Percentiles rank a stretch among this genome's conserved stretches.
These are phyloP conservation scores for Mesitornis unicolor DNA, from an alignment of 2,113 vertebrate genomes.

Conservation along the genomic window DNA sequence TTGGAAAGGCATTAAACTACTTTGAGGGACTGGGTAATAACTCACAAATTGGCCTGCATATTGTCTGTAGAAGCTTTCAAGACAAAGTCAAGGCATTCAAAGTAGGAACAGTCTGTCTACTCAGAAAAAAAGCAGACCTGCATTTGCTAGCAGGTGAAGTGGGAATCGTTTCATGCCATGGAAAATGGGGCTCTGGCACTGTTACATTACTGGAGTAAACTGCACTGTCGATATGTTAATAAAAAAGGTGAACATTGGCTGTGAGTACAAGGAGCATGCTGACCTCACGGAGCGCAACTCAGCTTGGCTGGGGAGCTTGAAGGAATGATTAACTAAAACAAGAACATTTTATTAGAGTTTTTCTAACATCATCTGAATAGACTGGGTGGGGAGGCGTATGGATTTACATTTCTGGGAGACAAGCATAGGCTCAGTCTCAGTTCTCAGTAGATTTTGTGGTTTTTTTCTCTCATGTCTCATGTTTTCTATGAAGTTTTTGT, in stretches of 20 bases:
- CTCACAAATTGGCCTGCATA: background rate
- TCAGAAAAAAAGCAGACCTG: background rate
- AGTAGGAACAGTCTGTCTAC: background rate
- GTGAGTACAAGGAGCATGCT: background rate
- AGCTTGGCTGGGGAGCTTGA: background rate
- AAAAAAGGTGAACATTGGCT: background rate
- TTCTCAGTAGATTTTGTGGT: background rate
- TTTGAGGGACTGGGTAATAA: background rate
- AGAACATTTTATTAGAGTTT: background rate
- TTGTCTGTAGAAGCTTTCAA: background rate
- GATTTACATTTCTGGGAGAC: background rate
- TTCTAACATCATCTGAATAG: background rate
- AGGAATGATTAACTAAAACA: slow-evolving; percentile 34
- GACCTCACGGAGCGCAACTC: background rate
- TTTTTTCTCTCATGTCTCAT: background rate
- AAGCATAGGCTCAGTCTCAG: background rate
- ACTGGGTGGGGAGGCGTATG: background rate
- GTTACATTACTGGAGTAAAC: background rate
- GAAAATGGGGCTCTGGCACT: background rate
- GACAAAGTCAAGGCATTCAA: background rate
- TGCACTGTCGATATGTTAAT: background rate
- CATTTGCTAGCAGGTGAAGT: background rate
- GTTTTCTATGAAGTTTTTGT: background rate
- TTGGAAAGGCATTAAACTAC: background rate
- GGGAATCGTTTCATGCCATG: background rate